Base-by-base conservation (phyloP, 1,140 invertebrate genomes). In the Asbolus verrucosus region DNA sequence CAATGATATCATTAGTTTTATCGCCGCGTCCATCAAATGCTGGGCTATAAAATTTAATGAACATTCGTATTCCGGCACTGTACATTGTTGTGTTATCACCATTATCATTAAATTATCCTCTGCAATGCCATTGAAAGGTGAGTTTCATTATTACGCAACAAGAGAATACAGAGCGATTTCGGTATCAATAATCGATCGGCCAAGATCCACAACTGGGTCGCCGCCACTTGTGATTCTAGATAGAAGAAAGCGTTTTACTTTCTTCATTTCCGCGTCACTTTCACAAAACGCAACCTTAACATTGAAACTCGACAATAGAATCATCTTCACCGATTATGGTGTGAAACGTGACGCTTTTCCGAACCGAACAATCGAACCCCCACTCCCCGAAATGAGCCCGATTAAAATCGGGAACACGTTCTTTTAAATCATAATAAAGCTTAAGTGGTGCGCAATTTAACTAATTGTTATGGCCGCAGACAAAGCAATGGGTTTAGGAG, bases 401-500 rank as follows among this genome's bases (percentile, higher is more conserved):
- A n/a, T n/a, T n/a, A n/a, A n/a, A n/a, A n/a, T n/a, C n/a, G n/a
- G n/a, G n/a, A n/a, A n/a, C n/a, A n/a, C n/a, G n/a, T n/a, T n/a
- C n/a, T n/a, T n/a, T n/a, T n/a, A n/a, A n/a, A n/a, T n/a, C n/a
- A 36, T n/a, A 36, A 36, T 36, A 54, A 50, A 43, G 2, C 11
- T 38, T 38, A 38, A 54, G 46, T 54, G 46, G 46, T n/a, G 27
- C 46, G 46, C n/a, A n/a, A n/a, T n/a, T n/a, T n/a, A n/a, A n/a
- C n/a, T n/a, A n/a, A n/a, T n/a, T 54, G 21, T 60, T 67, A 9
- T 33, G 21, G 9, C 36, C 50, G 1, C 60, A 69, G 67, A 24
- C 27, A 67, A 63, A 15, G 75, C 73, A 72, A 81, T 81, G 80
- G 80, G 80, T 72, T 70, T 78, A 46, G 80, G 80, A 30, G 80